phyloP scores from a whole-genome alignment of 2,888 invertebrate genomes.

The Megastigmus dorsalis region DNA sequence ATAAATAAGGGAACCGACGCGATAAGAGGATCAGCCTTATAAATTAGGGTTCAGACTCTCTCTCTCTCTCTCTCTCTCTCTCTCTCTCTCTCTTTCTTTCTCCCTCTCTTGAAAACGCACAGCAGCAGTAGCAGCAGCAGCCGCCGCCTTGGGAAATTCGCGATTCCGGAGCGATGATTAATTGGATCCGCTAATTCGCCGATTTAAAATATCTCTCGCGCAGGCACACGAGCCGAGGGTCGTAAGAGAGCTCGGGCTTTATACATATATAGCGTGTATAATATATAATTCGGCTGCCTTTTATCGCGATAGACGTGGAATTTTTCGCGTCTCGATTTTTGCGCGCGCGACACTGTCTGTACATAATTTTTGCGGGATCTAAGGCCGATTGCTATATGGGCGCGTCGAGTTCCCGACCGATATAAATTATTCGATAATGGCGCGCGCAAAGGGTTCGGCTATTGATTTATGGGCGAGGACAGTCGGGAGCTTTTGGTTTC shows the following conservation, averaged over 20 bases:
- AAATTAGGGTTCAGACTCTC: constrained; percentile 51
- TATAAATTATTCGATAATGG: too few relatives aligned
- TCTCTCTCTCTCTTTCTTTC: neutral
- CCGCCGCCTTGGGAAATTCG: constrained; percentile 42
- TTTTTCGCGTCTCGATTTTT: neutral
- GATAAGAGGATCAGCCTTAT: constrained; percentile 57
- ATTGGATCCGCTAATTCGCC: constrained; percentile 53
- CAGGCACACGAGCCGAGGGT: neutral
- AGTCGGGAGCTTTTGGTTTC: too few relatives aligned
- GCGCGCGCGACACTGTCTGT: neutral
- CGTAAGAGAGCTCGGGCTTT: neutral
- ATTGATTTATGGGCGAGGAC: too few relatives aligned
- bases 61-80: neutral
- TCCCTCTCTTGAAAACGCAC: too few relatives aligned
- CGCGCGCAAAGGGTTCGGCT: too few relatives aligned
- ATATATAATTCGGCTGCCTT: neutral
- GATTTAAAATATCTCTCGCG: constrained; percentile 44
- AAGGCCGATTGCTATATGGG: too few relatives aligned
- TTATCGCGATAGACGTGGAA: neutral
- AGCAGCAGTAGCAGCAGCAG: too few relatives aligned
- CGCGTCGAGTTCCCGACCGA: too few relatives aligned
- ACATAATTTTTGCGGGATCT: neutral
- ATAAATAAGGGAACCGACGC: constrained; percentile 51
- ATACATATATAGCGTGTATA: too few relatives aligned
- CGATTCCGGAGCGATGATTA: constrained; percentile 47